Evolutionary conservation across 2,113 vertebrate species (phyloP), one percentile per base, ranked within the genome.

Genomic region (Talpa occidentalis): DNA sequence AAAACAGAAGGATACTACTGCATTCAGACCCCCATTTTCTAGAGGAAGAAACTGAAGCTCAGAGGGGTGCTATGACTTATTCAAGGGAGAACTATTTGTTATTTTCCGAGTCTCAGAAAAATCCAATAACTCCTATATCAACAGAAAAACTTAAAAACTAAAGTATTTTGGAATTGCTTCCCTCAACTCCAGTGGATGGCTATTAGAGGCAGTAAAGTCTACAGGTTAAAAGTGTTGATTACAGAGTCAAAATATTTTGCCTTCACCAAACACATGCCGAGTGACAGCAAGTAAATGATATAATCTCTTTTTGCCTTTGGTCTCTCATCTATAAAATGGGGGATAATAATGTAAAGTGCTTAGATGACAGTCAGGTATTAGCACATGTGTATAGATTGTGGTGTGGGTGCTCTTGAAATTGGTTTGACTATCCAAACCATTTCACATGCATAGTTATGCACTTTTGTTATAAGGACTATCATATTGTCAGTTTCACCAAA

Each of bases 281-380:
- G 22, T 84, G 47, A 69, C 26, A 60, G 83, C 72, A 88, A 47
- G 19, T 5, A 88, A 79, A n/a, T 83, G 28, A 49, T 64, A 7
- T 37, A 67, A 85, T 79, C 35, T 69, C 11, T 44, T 82, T 92
- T 82, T 66, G 15, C 2, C 91, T 96, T 21, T 69, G 42, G 83
- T 90, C 8, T 17, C 8, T 72, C 28, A 72, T 60, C 37, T 56
- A 28, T 35, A 49, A 86, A 72, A 67, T 60, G 49, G 11, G 4
- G 10, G 2, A 81, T 76, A 64, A 59, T 89, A 76, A 77, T 62
- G 6, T 37, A 94, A 92, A 92, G n/a, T 35, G 52, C n/a, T 85
- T 86, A 86, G 6, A 60, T 74, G 42, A 22, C 3, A 77, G 42
- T 32, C 62, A 72, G 7, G 14, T 35, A 64, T 70, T 82, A 94